Percentiles rank a stretch among this genome's conserved stretches.
phyloP scores from a whole-genome alignment of 2,113 vertebrate genomes.

The Empidonax traillii region DNA sequence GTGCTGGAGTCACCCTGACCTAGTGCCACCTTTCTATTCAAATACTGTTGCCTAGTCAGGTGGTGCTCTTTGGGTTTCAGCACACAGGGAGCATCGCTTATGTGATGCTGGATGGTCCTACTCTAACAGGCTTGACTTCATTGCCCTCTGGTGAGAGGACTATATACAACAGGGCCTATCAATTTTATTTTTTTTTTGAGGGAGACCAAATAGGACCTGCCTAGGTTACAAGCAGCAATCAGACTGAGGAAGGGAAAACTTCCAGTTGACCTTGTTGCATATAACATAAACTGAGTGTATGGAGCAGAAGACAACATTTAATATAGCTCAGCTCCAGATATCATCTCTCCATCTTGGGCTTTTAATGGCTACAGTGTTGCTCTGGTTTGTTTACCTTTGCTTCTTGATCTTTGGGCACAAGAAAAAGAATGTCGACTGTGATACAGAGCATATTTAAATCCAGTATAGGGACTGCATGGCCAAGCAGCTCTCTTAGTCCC shows the following conservation, averaged over 20 bases:
- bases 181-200: neutral
- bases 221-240: neutral
- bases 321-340: neutral
- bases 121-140: conserved; percentile 7
- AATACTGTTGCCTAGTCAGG: neutral
- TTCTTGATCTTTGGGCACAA: neutral
- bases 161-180: neutral
- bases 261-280: neutral
- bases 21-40: conserved; percentile 31
- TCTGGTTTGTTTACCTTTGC: neutral
- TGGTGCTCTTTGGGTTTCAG: neutral
- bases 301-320: neutral
- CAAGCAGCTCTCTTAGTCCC: neutral
- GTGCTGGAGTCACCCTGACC: conserved; percentile 34
- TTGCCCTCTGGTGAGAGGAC: conserved; percentile 55
- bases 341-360: neutral
- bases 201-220: neutral
- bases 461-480: neutral
- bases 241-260: neutral
- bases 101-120: neutral
- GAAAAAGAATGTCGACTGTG: neutral
- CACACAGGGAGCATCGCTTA: neutral
- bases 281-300: neutral
- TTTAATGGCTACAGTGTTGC: neutral
- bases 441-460: neutral